Evolutionary conservation across 2,888 invertebrate species (phyloP).

Genomic region (Alsophila aescularia): DNA sequence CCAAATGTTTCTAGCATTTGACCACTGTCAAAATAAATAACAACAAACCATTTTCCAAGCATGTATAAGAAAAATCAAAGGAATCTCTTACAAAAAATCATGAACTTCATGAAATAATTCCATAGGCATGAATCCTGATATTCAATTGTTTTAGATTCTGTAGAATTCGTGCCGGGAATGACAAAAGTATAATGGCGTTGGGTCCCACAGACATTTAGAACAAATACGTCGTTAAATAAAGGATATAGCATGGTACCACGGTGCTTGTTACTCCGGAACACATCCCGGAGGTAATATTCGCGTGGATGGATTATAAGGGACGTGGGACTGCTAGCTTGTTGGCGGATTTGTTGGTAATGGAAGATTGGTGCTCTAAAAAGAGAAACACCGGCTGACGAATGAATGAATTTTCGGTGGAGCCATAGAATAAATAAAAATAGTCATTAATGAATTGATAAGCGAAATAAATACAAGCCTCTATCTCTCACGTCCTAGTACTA

Average conservation of each 20-base stretch:
- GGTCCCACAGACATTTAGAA: conserved; percentile 49
- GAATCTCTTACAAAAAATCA: not conserved
- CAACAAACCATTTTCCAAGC: too few relatives aligned
- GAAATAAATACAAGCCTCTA: too few relatives aligned
- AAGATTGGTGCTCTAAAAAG: not conserved
- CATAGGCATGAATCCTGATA: conserved; percentile 16
- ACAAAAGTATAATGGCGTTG: conserved; percentile 29
- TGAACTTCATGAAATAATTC: conserved; percentile 14
- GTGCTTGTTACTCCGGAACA: conserved; percentile 51
- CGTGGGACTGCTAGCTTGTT: conserved; percentile 12
- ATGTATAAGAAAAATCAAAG: too few relatives aligned
- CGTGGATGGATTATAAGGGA: conserved; percentile 40
- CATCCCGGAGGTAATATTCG: conserved; percentile 45
- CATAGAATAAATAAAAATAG: too few relatives aligned
- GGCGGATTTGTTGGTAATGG: not conserved
- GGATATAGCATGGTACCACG: conserved; percentile 49
- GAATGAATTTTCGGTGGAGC: too few relatives aligned
- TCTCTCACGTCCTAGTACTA: too few relatives aligned
- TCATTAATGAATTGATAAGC: too few relatives aligned
- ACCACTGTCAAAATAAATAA: too few relatives aligned
- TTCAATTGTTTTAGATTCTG: conserved; percentile 27
- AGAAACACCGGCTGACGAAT: not conserved
- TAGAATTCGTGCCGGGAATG: conserved; percentile 6
- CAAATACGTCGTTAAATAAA: conserved; percentile 62
- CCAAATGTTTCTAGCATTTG: too few relatives aligned